Percentiles rank a stretch among this genome's conserved stretches.
Evolutionary conservation across 1,140 invertebrate genomes (phyloP).

Genomic region (Drosophila murphyi): DNA sequence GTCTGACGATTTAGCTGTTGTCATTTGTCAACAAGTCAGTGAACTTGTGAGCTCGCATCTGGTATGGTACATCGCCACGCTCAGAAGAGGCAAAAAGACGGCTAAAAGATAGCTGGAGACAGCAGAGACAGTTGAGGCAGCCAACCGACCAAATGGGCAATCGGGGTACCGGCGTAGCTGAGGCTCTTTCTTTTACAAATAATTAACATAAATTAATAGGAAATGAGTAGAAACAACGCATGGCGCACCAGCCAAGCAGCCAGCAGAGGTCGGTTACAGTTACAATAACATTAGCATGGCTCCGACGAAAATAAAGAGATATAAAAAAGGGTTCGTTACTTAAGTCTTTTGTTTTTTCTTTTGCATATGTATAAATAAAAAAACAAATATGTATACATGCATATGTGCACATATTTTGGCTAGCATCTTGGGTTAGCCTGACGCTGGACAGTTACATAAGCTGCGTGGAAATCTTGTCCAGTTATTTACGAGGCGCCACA

Average conservation of each 20-base stretch:
- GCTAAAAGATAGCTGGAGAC: constrained; percentile 39
- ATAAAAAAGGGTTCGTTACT: constrained; percentile 52
- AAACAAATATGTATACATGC: constrained; percentile 2
- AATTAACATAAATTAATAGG: constrained; percentile 82
- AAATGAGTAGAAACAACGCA: constrained; percentile 71
- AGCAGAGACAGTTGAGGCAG: constrained; percentile 10
- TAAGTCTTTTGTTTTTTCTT: constrained; percentile 65
- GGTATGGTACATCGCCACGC: constrained; percentile 16
- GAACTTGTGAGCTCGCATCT: constrained; percentile 57
- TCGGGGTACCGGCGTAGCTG: constrained; percentile 36
- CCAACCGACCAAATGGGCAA: constrained; percentile 38
- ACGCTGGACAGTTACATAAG: constrained; percentile 35
- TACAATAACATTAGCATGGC: constrained; percentile 46
- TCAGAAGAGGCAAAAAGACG: constrained; percentile 30
- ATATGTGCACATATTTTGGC: background rate
- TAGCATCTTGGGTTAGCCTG: background rate
- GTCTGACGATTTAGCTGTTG: constrained; percentile 62
- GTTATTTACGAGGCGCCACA: constrained; percentile 65
- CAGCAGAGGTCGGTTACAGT: constrained; percentile 49
- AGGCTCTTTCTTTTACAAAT: constrained; percentile 77
- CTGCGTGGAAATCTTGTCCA: constrained; percentile 9
- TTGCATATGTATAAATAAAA: background rate
- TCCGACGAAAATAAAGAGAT: constrained; percentile 28
- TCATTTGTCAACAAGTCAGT: constrained; percentile 81
- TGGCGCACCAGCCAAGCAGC: constrained; percentile 25